Evolutionary conservation across 2,113 vertebrate species (phyloP), one percentile per base, ranked within the genome.

Genomic region (Sphaerodactylus townsendi): DNA sequence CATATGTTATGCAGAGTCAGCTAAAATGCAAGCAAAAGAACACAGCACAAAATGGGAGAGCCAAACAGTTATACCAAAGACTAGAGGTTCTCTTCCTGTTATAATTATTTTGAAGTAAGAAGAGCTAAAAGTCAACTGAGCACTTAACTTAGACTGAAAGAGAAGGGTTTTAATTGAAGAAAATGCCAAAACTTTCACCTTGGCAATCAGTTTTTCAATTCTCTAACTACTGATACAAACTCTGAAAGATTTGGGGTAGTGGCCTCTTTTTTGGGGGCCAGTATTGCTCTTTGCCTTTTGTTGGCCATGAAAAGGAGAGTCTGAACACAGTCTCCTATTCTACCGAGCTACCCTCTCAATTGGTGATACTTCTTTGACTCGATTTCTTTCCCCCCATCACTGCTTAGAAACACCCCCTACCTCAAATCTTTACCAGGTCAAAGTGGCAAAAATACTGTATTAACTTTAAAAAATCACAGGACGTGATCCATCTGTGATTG

Each of bases 51-150:
- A 78, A 70, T 44, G 2, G 0, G 37, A 41, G 39, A 62, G 25
- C 56, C 37, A 10, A 71, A 71, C 74, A 44, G 33, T 33, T 73
- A 0, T 0, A 15, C 73, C 14, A 83, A 87, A 88, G n/a, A 4
- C 79, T 41, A 75, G 19, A 79, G 83, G 37, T 35, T 8, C 41
- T 72, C 53, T 86, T 86, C 48, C 19, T 79, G 33, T 86, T 77
- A 13, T 59, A 85, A 53, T 50, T 87, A 88, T 89, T 87, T 88
- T 84, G 84, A 73, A 66, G 66, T 79, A 86, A 82, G 46, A 37
- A 82, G 66, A 8, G 35, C 66, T 69, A 35, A 62, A 62, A 3
- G 19, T 10, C 59, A 56, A 68, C 15, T 33, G 15, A 14, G 35
- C 68, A 39, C 21, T 23, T 68, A 70, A 70, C 21, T 70, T 35